phyloP scores from a whole-genome alignment of 2,797 vertebrate genomes.

The Danio kyathit region DNA sequence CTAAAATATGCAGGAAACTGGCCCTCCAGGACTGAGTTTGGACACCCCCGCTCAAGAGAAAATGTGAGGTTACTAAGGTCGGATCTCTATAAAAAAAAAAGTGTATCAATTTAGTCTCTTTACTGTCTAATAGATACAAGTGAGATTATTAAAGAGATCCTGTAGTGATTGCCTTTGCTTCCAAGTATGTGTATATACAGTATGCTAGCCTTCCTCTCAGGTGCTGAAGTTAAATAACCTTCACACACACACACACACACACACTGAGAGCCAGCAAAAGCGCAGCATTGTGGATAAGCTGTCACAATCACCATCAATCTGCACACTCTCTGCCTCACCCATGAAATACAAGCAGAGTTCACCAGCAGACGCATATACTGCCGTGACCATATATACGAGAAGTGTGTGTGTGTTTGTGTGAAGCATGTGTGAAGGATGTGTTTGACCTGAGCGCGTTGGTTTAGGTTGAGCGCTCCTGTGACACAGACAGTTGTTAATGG shows the following conservation, averaged over 20 bases:
- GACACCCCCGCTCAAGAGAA: no score
- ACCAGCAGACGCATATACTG: constrained; percentile 30
- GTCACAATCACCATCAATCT: constrained; percentile 48
- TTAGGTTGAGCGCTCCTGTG: constrained; percentile 52
- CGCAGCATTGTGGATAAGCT: constrained; percentile 39
- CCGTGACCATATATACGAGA: constrained; percentile 24
- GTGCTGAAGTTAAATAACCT: constrained; percentile 58
- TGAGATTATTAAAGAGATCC: background rate
- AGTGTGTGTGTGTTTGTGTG: constrained; percentile 25
- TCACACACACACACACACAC: constrained; percentile 33
- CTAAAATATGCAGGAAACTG: no score
- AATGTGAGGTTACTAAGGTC: no score
- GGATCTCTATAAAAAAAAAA: no score
- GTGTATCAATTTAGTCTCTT: background rate
- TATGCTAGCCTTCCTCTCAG: background rate
- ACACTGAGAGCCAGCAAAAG: constrained; percentile 28
- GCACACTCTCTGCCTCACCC: constrained; percentile 1
- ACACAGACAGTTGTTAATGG: constrained; percentile 57
- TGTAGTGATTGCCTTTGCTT: background rate
- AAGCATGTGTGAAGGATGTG: constrained; percentile 40
- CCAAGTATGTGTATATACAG: background rate
- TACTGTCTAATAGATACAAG: background rate
- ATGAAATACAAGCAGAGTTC: constrained; percentile 48
- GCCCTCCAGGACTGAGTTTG: no score
- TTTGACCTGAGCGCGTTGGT: constrained; percentile 50